phyloP scores from a whole-genome alignment of 37 sponge, comb jelly and placozoan genomes.

The Spongilla lacustris region DNA sequence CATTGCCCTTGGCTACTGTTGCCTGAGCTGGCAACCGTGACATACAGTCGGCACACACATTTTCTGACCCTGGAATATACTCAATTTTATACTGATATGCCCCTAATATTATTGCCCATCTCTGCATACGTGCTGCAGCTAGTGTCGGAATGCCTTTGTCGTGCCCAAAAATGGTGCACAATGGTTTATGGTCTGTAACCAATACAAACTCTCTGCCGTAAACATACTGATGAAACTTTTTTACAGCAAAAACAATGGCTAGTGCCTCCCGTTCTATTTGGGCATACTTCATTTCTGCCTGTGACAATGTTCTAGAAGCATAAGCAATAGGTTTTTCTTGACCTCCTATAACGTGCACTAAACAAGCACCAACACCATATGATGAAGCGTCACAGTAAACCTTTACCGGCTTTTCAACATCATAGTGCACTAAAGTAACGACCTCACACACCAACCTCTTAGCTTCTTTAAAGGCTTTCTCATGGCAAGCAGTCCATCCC shows the following conservation, averaged over 20 bases:
- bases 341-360: conserved; percentile 32
- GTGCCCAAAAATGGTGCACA: conserved; percentile 41
- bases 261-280: conserved; percentile 46
- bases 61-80: conserved; percentile 16
- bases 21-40: conserved; percentile 32
- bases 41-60: conserved; percentile 51
- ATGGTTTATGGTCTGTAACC: conserved; percentile 48
- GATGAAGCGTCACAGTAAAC: conserved; percentile 29
- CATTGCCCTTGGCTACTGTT: neutral
- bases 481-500: conserved; percentile 4
- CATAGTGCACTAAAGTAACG: conserved; percentile 19
- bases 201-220: conserved; percentile 47
- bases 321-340: conserved; percentile 53
- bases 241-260: conserved; percentile 18
- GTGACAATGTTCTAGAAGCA: conserved; percentile 47
- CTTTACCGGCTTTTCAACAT: neutral
- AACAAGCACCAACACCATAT: conserved; percentile 36
- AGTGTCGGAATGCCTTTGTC: conserved; percentile 27
- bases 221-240: conserved; percentile 46
- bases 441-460: conserved; percentile 5
- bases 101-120: conserved; percentile 42
- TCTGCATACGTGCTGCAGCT: conserved; percentile 33
- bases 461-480: conserved; percentile 13
- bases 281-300: conserved; percentile 33
- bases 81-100: conserved; percentile 36